Base-by-base conservation (phyloP, 2,888 invertebrate genomes). In the Eueremaeus valkanovi region DNA sequence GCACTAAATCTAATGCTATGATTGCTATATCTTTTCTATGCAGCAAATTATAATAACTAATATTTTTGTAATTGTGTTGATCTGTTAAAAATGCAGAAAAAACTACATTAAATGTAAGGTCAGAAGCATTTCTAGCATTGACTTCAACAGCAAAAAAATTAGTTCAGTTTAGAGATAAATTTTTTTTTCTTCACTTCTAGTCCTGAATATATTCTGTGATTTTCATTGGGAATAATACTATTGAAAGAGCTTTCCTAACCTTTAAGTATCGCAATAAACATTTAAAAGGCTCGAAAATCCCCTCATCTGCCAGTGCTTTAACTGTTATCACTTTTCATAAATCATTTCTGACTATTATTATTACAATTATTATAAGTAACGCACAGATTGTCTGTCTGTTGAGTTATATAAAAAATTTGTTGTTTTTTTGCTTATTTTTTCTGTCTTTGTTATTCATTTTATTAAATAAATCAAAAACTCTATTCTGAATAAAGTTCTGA, bases 321-420 rank as follows among this genome's bases (percentile, higher is more conserved):
- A 68, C 42, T 33, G 24, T 42, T 68, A 68, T 68, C 68, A 42
- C 42, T 42, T 68, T 68, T 68, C 21, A 68, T 68, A 68, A 68
- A 68, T 68, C 68, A 68, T 68, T 68, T 68, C n/a, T 24, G 24
- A 68, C 68, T 68, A 68, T 68, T 68, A 68, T 42, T 40, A 42
- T 40, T 24, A 11, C 68, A 68, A 68, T 68, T 68, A 68, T 68
- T 24, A 68, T 68, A 68, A 55, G 6, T 55, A 45, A 45, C 45
- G 2, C 11, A 45, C 18, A 45, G 45, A 36, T 11, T 36, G 45
- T 3, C 45, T 45, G 45, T 45, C 45, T 18, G 45, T 45, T 18
- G 18, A 45, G 18, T 11, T 16, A 3, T 3, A 45, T 11, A 6
- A 36, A 5, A 16, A 45, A 45, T 45, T 11, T 45, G 45, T 45